These are phyloP conservation scores for Manacus vitellinus DNA, from an alignment of 2,113 vertebrate species.

Conservation along the genomic window DNA sequence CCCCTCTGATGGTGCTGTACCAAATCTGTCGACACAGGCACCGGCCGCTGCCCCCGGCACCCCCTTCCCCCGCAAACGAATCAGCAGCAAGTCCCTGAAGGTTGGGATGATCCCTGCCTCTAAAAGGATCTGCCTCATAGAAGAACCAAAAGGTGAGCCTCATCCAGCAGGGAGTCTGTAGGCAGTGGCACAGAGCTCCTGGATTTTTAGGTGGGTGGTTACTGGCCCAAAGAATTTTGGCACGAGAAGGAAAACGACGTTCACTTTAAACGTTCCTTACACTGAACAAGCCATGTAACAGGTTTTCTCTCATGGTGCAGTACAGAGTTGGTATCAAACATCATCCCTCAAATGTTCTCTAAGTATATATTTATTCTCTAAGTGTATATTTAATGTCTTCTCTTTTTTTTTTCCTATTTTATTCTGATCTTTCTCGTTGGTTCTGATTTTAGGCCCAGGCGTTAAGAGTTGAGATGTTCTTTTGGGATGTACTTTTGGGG, in stretches of 20 bases:
- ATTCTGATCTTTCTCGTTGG: neutral
- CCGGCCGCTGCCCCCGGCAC: conserved; percentile 34
- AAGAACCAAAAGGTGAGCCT: conserved; percentile 75
- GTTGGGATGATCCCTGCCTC: conserved; percentile 79
- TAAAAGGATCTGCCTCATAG: conserved; percentile 79
- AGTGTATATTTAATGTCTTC: neutral
- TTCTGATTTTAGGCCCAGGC: neutral
- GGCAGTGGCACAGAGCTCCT: neutral
- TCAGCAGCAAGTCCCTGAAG: conserved; percentile 79
- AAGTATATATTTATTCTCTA: too few relatives aligned
- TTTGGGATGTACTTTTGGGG: neutral
- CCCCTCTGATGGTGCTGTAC: conserved; percentile 3
- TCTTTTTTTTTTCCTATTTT: too few relatives aligned
- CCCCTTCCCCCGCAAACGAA: conserved; percentile 73
- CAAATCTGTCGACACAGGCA: conserved; percentile 36
- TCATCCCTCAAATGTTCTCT: neutral
- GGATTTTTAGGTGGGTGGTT: neutral
- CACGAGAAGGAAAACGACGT: neutral
- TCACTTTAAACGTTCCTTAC: neutral
- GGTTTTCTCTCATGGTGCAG: neutral
- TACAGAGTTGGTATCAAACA: neutral
- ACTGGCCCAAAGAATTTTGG: neutral
- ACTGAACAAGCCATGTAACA: neutral
- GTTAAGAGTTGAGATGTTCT: neutral
- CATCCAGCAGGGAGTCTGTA: too few relatives aligned